These are phyloP conservation scores for Coregonus sp. DNA, from an alignment of 2,797 vertebrate species.

Conservation along the genomic window DNA sequence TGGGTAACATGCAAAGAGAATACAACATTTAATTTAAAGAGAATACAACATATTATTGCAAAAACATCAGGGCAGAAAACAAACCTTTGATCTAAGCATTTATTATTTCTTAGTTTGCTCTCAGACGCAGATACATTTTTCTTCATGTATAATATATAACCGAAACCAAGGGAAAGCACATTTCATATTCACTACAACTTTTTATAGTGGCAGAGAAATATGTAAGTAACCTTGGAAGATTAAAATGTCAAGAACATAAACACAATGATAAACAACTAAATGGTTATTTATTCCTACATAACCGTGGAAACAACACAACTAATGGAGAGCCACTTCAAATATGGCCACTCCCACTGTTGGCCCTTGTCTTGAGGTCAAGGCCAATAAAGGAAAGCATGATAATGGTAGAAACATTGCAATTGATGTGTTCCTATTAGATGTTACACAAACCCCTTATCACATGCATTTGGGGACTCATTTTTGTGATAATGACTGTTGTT, in stretches of 20 bases:
- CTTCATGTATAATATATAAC: slow-evolving; percentile 35
- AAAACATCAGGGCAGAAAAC: slow-evolving; percentile 13
- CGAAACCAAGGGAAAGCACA: slow-evolving; percentile 25
- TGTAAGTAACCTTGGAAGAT: slow-evolving; percentile 24
- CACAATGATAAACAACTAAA: slow-evolving; percentile 7
- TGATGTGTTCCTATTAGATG: not conserved
- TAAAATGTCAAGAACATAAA: slow-evolving; percentile 20
- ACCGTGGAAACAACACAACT: not conserved
- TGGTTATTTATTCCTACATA: not conserved
- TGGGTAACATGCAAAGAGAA: not conserved
- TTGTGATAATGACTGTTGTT: not conserved
- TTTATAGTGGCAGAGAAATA: slow-evolving; percentile 7
- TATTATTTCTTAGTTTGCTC: slow-evolving; percentile 15
- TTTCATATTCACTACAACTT: slow-evolving; percentile 29
- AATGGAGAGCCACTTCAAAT: not conserved
- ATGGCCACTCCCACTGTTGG: not conserved
- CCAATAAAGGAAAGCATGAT: not conserved
- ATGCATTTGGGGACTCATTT: not conserved
- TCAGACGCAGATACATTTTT: slow-evolving; percentile 21
- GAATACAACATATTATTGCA: slow-evolving; percentile 4
- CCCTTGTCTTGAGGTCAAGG: not conserved
- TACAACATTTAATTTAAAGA: not conserved
- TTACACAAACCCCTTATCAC: not conserved
- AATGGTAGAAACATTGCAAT: not conserved
- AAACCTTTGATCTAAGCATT: slow-evolving; percentile 4